Conservation (phyloP, 2,113 vertebrate genomes). For the Amblyopsis rosae region DNA sequence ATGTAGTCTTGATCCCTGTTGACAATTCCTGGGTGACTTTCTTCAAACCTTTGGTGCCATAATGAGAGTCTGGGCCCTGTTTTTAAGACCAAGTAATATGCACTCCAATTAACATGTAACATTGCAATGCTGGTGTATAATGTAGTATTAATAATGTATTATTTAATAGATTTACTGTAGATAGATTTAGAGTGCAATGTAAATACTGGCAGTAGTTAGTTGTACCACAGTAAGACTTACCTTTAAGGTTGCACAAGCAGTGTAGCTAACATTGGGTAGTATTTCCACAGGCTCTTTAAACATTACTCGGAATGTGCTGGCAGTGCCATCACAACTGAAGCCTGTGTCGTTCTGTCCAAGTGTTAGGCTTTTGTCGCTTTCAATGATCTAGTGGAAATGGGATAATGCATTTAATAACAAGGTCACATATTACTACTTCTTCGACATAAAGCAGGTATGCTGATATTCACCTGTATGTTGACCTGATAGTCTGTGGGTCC, state of each 20-base stretch:
- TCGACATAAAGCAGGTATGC: background rate
- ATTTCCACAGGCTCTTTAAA: conserved; percentile 95
- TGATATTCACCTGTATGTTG: conserved; percentile 88
- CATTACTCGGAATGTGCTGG: conserved; percentile 92
- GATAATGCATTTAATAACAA: conserved; percentile 7
- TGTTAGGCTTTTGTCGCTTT: conserved; percentile 89
- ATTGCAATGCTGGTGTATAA: too few relatives aligned
- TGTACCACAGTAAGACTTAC: conserved; percentile 57
- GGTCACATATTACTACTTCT: background rate
- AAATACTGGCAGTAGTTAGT: background rate
- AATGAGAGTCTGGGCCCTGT: conserved; percentile 93
- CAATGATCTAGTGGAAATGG: conserved; percentile 81
- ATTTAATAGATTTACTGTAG: background rate
- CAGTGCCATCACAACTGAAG: conserved; percentile 92
- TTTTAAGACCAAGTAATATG: background rate
- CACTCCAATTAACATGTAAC: background rate
- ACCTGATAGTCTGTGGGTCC: conserved; percentile 95
- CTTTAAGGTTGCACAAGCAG: conserved; percentile 90
- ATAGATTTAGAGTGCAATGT: background rate
- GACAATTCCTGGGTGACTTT: conserved; percentile 86
- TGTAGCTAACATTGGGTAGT: conserved; percentile 89
- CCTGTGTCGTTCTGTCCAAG: conserved; percentile 92
- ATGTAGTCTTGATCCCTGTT: conserved; percentile 88
- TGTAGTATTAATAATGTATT: background rate
- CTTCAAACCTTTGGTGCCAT: conserved; percentile 93